Evolutionary conservation across 2,888 invertebrate species (phyloP).

Genomic region (Lampropteryx suffumata): DNA sequence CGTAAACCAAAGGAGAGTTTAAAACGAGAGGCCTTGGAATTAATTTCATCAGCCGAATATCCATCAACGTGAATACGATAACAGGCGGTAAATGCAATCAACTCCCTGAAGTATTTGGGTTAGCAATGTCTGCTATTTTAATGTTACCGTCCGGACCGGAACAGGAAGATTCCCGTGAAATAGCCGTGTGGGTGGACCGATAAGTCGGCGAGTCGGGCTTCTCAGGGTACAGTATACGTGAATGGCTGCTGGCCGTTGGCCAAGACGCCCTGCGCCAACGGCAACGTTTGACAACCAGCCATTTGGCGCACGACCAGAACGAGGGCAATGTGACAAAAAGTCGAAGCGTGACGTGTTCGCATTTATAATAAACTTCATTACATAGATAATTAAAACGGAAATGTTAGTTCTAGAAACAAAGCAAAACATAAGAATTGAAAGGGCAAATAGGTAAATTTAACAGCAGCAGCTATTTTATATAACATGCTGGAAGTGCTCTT

Average conservation of each 20-base stretch:
- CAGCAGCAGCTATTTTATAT: too few relatives aligned
- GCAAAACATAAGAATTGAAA: not conserved
- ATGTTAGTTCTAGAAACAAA: not conserved
- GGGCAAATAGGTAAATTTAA: too few relatives aligned
- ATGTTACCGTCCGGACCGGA: conserved; percentile 50
- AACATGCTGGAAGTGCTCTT: not conserved
- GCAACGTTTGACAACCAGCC: conserved; percentile 42
- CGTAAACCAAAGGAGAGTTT: conserved; percentile 7
- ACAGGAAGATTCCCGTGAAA: conserved; percentile 59
- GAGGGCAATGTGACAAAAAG: conserved; percentile 57
- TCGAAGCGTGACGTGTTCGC: conserved; percentile 38
- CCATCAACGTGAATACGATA: conserved; percentile 15
- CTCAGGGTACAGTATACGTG: conserved; percentile 43
- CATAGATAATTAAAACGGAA: conserved; percentile 16
- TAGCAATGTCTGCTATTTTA: conserved; percentile 29
- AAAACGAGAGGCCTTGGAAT: conserved; percentile 15
- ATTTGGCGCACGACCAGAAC: conserved; percentile 61
- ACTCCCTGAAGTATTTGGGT: conserved; percentile 20
- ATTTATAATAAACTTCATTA: conserved; percentile 32
- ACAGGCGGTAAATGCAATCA: not conserved
- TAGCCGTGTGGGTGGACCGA: conserved; percentile 46
- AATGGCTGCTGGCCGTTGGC: conserved; percentile 56
- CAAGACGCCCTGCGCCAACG: conserved; percentile 41
- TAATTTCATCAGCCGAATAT: conserved; percentile 14
- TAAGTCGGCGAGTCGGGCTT: conserved; percentile 43